Base-by-base conservation (phyloP, 2,888 invertebrate species). In the Stenodera caucasica region DNA sequence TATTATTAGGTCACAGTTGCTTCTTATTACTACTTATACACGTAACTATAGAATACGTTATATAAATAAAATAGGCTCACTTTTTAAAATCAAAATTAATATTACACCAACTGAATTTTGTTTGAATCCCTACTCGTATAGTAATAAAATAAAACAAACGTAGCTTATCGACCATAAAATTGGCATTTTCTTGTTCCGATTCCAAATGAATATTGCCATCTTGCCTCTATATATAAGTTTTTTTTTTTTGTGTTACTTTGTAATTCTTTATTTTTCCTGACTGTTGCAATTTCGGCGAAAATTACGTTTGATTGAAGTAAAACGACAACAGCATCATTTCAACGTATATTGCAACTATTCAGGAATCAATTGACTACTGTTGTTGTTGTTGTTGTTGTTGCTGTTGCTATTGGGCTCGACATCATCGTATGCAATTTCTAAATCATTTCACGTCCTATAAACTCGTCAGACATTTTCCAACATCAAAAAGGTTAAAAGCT, bases 1-100 rank as follows among this genome's bases (percentile, higher is more conserved):
- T 64, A 64, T 65, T 61, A 63, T 64, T 65, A 66, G 68, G 58
- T 57, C 61, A 56, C 58, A 63, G 65, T 55, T 45, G 67, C 66
- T 67, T 60, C 60, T 63, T 57, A 60, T 57, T 57, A 55, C 60
- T 60, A 57, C 18, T 40, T 40, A 40, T 40, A 40, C 18, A 40
- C 37, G 9, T 40, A 37, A 8, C 8, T 15, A 15, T 33, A 33
- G 4, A 33, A 33, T 33, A n/a, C n/a, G n/a, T n/a, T n/a, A n/a
- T n/a, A n/a, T n/a, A n/a, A n/a, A n/a, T n/a, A n/a, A n/a, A n/a
- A n/a, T n/a, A n/a, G n/a, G n/a, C n/a, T n/a, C n/a, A n/a, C n/a
- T n/a, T n/a, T n/a, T n/a, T n/a, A n/a, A n/a, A n/a, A n/a, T n/a
- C n/a, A n/a, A n/a, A n/a, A n/a, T n/a, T n/a, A n/a, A n/a, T n/a